Conservation (phyloP, 2,888 invertebrate species). For the Himalopsyche tibetana region DNA sequence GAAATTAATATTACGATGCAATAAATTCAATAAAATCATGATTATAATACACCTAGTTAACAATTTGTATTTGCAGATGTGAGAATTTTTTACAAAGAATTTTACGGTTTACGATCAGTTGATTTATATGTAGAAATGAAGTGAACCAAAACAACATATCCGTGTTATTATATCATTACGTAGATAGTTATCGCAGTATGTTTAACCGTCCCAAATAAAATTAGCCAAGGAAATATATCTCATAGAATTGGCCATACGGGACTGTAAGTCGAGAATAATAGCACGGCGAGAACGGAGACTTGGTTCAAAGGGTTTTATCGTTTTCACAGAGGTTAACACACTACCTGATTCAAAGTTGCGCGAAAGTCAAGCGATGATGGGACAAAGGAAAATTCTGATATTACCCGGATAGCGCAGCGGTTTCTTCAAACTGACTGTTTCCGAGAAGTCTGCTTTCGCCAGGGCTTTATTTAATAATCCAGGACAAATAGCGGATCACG, state of each 20-base stretch:
- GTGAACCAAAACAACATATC: neutral
- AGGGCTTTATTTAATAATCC: constrained; percentile 36
- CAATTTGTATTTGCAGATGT: too few relatives aligned
- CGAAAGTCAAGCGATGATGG: constrained; percentile 27
- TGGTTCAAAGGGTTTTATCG: constrained; percentile 56
- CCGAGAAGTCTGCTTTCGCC: neutral
- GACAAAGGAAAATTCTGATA: constrained; percentile 40
- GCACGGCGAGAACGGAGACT: constrained; percentile 2
- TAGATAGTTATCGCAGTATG: constrained; percentile 23
- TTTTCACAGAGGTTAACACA: constrained; percentile 59
- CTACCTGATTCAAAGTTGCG: constrained; percentile 53
- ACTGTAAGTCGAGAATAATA: constrained; percentile 18
- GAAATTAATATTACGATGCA: too few relatives aligned
- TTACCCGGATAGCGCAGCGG: constrained; percentile 8
- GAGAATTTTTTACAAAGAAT: too few relatives aligned
- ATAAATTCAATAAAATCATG: too few relatives aligned
- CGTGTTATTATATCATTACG: neutral
- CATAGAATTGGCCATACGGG: constrained; percentile 36
- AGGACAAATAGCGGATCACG: constrained; percentile 28
- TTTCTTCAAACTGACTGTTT: constrained; percentile 19
- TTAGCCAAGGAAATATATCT: constrained; percentile 48
- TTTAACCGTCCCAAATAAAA: constrained; percentile 48
- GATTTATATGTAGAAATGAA: too few relatives aligned
- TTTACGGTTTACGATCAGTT: too few relatives aligned
- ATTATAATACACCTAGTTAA: too few relatives aligned